Conservation (phyloP, 2,113 vertebrate species). For the Sinocyclocheilus rhinocerous region DNA sequence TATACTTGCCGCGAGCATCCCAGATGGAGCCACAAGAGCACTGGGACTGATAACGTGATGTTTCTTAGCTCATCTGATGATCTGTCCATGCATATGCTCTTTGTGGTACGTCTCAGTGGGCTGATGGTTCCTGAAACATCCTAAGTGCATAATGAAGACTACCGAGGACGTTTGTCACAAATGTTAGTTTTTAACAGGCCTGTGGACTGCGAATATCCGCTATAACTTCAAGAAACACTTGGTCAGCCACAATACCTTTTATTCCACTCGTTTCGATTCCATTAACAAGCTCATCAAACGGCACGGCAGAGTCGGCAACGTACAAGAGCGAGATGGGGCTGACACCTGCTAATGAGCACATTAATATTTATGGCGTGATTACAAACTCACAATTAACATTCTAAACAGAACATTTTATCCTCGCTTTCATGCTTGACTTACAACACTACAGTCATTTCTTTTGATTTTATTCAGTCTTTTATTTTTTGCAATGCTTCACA, state of each 20-base stretch:
- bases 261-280: not conserved
- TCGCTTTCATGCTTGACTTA: slow-evolving; percentile 53
- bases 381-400: slow-evolving; percentile 57
- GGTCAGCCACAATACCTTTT: not conserved
- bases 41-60: slow-evolving; percentile 48
- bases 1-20: slow-evolving; percentile 61
- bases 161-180: not conserved
- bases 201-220: not conserved
- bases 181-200: not conserved
- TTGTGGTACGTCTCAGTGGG: slow-evolving; percentile 9
- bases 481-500: slow-evolving; percentile 10
- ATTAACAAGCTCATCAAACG: slow-evolving; percentile 45
- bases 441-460: slow-evolving; percentile 46
- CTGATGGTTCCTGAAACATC: slow-evolving; percentile 11
- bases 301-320: slow-evolving; percentile 15
- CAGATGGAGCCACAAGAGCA: slow-evolving; percentile 47
- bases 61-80: slow-evolving; percentile 46
- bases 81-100: slow-evolving; percentile 31
- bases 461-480: slow-evolving; percentile 44
- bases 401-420: slow-evolving; percentile 50
- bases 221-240: not conserved
- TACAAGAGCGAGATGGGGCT: slow-evolving; percentile 15
- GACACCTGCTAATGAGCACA: slow-evolving; percentile 52
- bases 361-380: slow-evolving; percentile 58
- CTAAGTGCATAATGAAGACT: not conserved